These are phyloP conservation scores for Elephas maximus DNA, from an alignment of 2,113 vertebrate genomes.

Conservation along the genomic window DNA sequence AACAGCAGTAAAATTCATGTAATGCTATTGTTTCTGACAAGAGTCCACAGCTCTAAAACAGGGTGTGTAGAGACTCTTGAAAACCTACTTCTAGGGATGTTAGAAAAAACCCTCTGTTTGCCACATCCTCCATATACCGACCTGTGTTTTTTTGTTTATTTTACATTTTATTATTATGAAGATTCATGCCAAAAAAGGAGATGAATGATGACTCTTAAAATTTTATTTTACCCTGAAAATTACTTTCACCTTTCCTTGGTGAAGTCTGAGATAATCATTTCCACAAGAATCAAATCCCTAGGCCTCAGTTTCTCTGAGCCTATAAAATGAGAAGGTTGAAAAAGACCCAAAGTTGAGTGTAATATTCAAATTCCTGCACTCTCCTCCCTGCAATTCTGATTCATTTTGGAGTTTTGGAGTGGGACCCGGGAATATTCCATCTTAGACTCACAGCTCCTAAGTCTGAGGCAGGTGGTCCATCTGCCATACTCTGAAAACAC, in stretches of 20 bases:
- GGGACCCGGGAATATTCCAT: neutral
- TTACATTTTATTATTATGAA: slow-evolving; percentile 49
- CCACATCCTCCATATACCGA: neutral
- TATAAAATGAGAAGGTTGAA: slow-evolving; percentile 60
- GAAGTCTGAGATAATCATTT: slow-evolving; percentile 74
- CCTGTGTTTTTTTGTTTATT: slow-evolving; percentile 58
- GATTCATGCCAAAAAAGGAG: neutral
- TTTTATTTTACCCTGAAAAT: slow-evolving; percentile 79
- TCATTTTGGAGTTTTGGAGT: neutral
- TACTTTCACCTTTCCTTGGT: slow-evolving; percentile 74
- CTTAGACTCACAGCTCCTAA: neutral
- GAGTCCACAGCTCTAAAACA: neutral
- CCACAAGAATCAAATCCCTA: slow-evolving; percentile 74
- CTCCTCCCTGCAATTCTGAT: neutral
- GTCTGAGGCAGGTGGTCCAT: neutral
- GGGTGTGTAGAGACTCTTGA: neutral
- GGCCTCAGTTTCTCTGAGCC: slow-evolving; percentile 72
- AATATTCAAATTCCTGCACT: neutral
- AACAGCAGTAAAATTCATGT: neutral
- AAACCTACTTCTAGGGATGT: neutral
- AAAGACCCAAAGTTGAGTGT: neutral
- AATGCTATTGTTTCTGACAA: neutral
- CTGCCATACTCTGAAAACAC: neutral
- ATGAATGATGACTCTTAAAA: slow-evolving; percentile 72
- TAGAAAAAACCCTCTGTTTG: neutral